Base-by-base conservation (phyloP, 2,113 vertebrate genomes). In the Zootoca vivipara region DNA sequence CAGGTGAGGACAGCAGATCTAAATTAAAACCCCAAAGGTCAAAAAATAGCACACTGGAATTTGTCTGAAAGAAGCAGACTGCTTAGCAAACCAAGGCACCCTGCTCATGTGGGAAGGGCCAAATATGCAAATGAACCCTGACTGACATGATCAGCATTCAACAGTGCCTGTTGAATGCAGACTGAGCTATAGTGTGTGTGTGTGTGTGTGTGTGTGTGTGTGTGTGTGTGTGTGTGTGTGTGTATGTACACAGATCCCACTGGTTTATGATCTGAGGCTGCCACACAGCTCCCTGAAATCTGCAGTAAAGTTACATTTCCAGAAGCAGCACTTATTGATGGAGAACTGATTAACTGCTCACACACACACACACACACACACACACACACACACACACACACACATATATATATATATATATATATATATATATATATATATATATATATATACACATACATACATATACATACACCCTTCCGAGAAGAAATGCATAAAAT, bases 401-500 rank as follows among this genome's bases (percentile, higher is more conserved):
- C n/a, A n/a, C n/a, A 46, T 46, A 46, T 10, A 46, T 46, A 46
- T 42, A 42, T 42, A 42, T 42, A 42, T 42, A 42, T 42, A 42
- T 42, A 42, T 42, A 42, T 42, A 42, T 42, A 42, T 42, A 42
- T 42, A 42, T 42, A 46, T 52, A 52, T 52, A 52, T 52, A 12
- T 52, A 46, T 42, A 42, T 42, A 42, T 42, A 42, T 42, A 42
- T 42, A 42, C 7, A 42, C 7, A 42, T 42, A 42, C 7, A 42
- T 42, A 42, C 8, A 42, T 42, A 46, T 52, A 52, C 12, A 52
- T 52, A 12, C 12, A 83, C 91, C 26, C 30, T 30, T 16, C 40
- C 62, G 0, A 52, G 92, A 73, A 87, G 82, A 1, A 30, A 93
- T 1, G 89, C 77, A 87, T 89, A 83, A 89, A 92, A 91, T 90